These are phyloP conservation scores for Lumbricus terrestris DNA, from an alignment of 2,888 invertebrate genomes.

Conservation along the genomic window DNA sequence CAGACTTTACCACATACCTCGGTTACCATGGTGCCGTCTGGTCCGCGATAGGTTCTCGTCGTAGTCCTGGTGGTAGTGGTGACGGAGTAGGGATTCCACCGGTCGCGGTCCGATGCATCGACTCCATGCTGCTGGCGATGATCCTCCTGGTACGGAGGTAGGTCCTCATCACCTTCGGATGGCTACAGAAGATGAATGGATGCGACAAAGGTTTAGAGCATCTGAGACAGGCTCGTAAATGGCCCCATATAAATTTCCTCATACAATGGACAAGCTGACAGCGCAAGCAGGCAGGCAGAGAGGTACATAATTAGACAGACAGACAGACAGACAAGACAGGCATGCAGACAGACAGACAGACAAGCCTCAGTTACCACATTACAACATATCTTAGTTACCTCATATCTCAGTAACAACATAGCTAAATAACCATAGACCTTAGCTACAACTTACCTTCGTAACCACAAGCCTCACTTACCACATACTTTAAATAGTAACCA, in stretches of 20 bases:
- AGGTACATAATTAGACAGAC: background rate
- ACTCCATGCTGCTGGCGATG: constrained; percentile 22
- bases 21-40: constrained; percentile 9
- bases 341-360: background rate
- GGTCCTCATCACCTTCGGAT: constrained; percentile 19
- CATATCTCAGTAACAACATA: too few species aligned
- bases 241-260: background rate
- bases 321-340: background rate
- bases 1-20: background rate
- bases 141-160: constrained; percentile 30
- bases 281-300: too few species aligned
- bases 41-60: constrained; percentile 16
- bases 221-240: background rate
- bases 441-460: too few species aligned
- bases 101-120: constrained; percentile 5
- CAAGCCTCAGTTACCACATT: too few species aligned
- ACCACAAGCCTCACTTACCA: too few species aligned
- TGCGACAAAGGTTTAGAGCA: background rate
- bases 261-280: background rate
- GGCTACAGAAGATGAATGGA: constrained; percentile 4
- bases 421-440: too few species aligned
- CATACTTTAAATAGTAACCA: too few species aligned
- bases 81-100: background rate
- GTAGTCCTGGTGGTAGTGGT: constrained; percentile 23
- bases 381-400: too few species aligned